Base-by-base conservation (phyloP, 1,140 invertebrate species). In the Tetragnatha versicolor region DNA sequence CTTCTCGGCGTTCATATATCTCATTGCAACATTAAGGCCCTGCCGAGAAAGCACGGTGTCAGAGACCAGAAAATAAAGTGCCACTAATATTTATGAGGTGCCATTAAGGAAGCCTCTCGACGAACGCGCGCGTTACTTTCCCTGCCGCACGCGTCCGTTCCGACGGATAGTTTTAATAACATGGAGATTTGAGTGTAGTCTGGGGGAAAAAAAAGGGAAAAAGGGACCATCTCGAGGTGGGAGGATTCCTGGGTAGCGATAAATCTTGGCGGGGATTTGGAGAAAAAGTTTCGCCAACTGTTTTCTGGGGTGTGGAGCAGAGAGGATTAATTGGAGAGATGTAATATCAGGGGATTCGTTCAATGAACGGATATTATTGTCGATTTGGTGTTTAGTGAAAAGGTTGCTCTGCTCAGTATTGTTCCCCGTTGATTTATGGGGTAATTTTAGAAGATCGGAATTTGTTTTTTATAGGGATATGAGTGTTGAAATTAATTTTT, bases 61-160 rank as follows among this genome's bases (percentile, higher is more conserved):
- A 63, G 25, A 20, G 12, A 35, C 45, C 45, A 65, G 60, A 77
- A 77, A 77, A 77, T 77, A 77, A 77, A 61, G 73, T 77, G 73
- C 60, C 61, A 53, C 73, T 77, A 77, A 77, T 77, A 77, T 77
- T 77, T 77, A 77, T 77, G 73, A 42, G 72, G 39, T 6, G 31
- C 53, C 72, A 75, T 75, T 61, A 70, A 61, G 53, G 20, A 55
- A 9, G 20, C 37, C 17, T 60, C 45, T n/a, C 27, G 14, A 42
- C 20, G 20, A n/a, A 70, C 39, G 42, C 37, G 68, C 3, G 68
- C 45, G 68, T 37, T 53, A 51, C 45, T 47, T 70, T 55, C 35
- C 68, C n/a, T 39, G 25, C 22, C 31, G 31, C 25, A 25, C 25
- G 25, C 25, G 51, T 12, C 9, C 22, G 35, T 42, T 22, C 17